Percentiles rank a stretch among this genome's conserved stretches.
phyloP scores from a whole-genome alignment of 2,797 vertebrate species.

The Enteromius viviparus region DNA sequence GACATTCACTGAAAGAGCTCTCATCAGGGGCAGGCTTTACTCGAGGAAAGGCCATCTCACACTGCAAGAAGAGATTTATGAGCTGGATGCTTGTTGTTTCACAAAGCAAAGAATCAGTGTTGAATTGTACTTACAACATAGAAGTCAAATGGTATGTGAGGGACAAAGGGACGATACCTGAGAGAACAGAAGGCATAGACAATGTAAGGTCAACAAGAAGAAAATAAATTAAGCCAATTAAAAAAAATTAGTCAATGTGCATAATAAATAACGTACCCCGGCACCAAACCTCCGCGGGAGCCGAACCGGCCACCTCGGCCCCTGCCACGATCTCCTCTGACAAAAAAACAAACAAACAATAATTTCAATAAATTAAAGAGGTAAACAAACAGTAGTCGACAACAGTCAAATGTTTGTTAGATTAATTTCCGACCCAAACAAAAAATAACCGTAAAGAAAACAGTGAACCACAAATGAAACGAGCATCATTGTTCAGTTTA shows the following conservation, averaged over 20 bases:
- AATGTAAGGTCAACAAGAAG: not conserved
- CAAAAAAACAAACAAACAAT: not conserved
- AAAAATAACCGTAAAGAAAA: not conserved
- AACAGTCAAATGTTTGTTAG: not conserved
- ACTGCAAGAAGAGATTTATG: constrained; percentile 69
- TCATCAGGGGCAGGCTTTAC: constrained; percentile 93
- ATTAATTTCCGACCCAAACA: not conserved
- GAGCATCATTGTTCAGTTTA: not conserved
- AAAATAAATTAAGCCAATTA: not conserved
- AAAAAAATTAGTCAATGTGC: not conserved
- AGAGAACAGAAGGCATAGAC: constrained; percentile 30
- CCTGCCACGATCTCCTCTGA: constrained; percentile 93
- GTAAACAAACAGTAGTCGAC: not conserved
- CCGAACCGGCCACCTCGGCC: constrained; percentile 94
- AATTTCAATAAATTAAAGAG: not conserved
- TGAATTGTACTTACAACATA: constrained; percentile 87
- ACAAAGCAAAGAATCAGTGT: not conserved
- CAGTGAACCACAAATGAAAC: not conserved
- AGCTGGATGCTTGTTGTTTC: not conserved
- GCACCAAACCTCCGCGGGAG: constrained; percentile 87
- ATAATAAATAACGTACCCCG: constrained; percentile 81
- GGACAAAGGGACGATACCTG: constrained; percentile 96
- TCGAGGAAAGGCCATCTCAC: constrained; percentile 96
- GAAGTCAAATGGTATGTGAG: constrained; percentile 97
- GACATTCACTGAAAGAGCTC: constrained; percentile 87